These are phyloP conservation scores for Pseudorhiza aurosa DNA, from an alignment of 30 jellyfish, hydroid and myxozoan species.

Conservation along the genomic window DNA sequence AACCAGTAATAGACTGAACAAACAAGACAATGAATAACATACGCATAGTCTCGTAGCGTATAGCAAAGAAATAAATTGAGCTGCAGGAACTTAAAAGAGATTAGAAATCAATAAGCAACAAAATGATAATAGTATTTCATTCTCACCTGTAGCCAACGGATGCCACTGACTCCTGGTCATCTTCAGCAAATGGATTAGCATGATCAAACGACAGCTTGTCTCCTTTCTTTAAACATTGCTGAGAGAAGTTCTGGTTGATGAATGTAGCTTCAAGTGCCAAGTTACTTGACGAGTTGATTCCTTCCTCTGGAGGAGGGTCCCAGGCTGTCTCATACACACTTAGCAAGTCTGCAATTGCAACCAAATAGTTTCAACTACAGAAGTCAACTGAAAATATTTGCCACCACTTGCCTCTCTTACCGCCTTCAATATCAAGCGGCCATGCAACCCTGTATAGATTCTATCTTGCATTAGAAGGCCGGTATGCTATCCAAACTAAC, in stretches of 20 bases:
- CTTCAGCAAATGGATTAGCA: slow-evolving; percentile 92
- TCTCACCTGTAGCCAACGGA: slow-evolving; percentile 98
- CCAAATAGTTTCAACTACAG: background rate
- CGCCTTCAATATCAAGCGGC: too few species aligned
- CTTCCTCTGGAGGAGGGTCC: slow-evolving; percentile 96
- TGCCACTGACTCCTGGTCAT: slow-evolving; percentile 87
- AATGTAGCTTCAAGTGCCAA: slow-evolving; percentile 93
- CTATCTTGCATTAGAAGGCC: too few species aligned
- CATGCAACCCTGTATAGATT: too few species aligned
- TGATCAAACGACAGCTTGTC: slow-evolving; percentile 75
- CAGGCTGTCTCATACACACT: slow-evolving; percentile 92
- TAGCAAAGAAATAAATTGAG: background rate
- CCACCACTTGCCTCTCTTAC: too few species aligned
- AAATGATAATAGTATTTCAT: too few species aligned
- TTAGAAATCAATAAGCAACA: too few species aligned
- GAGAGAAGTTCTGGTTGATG: slow-evolving; percentile 97
- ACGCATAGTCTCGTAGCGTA: background rate
- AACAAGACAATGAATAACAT: background rate
- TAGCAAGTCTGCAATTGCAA: slow-evolving; percentile 63
- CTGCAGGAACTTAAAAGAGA: too few species aligned
- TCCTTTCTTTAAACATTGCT: slow-evolving; percentile 90
- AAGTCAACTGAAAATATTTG: background rate
- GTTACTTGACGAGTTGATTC: slow-evolving; percentile 80
- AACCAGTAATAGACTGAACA: background rate
- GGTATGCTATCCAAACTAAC: too few species aligned